phyloP scores from a whole-genome alignment of 2,797 vertebrate species.

The Microctenopoma steveboyesi region DNA sequence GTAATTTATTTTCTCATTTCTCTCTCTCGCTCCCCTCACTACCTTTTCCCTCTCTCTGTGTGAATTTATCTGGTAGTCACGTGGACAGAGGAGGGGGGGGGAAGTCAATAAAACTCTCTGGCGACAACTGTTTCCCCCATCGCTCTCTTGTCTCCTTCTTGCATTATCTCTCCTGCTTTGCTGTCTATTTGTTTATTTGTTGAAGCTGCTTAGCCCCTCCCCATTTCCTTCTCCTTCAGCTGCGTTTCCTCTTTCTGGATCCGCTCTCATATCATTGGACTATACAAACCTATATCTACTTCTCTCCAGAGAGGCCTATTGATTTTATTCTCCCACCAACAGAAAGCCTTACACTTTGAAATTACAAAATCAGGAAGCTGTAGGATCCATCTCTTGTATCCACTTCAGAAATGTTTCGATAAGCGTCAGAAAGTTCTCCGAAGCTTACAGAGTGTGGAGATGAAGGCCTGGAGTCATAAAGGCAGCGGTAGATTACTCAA shows the following conservation, averaged over 20 bases:
- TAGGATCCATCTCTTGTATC: conserved; percentile 75
- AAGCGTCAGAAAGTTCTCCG: conserved; percentile 66
- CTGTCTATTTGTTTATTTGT: conserved; percentile 81
- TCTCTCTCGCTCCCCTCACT: conserved; percentile 86
- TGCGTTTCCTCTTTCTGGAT: conserved; percentile 71
- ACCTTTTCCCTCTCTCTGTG: conserved; percentile 74
- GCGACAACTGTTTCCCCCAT: conserved; percentile 87
- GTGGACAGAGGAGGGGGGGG: conserved; percentile 75
- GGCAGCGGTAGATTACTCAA: conserved; percentile 41
- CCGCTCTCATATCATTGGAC: conserved; percentile 70
- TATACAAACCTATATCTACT: conserved; percentile 67
- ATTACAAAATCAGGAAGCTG: conserved; percentile 83
- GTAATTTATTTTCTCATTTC: conserved; percentile 97
- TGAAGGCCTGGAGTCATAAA: conserved; percentile 45
- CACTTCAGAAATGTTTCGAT: conserved; percentile 68
- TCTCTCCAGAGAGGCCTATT: conserved; percentile 75
- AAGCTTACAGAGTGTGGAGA: conserved; percentile 57
- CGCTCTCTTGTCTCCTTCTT: conserved; percentile 82
- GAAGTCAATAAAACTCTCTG: conserved; percentile 88
- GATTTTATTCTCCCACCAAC: conserved; percentile 78
- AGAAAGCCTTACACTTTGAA: conserved; percentile 73
- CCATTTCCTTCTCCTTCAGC: conserved; percentile 67
- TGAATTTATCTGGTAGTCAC: conserved; percentile 86
- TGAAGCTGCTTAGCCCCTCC: conserved; percentile 72
- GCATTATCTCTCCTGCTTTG: conserved; percentile 80